A percentile compares a stretch with the other conserved stretches of the same genome.
Evolutionary conservation across 1,140 invertebrate genomes (phyloP).

Genomic region (Leptonema lineaticorne): DNA sequence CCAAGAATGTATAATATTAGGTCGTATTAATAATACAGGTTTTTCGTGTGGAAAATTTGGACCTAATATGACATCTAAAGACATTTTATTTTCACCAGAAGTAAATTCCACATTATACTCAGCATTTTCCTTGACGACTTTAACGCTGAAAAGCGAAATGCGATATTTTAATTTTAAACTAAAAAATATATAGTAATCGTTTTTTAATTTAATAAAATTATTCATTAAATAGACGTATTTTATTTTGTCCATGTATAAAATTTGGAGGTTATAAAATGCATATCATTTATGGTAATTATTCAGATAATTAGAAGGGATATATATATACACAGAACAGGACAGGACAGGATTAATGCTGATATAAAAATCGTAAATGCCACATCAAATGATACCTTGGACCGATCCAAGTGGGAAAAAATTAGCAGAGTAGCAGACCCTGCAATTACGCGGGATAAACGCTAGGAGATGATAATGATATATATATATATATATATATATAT

Average conservation of each 20-base stretch:
- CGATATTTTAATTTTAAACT: background rate
- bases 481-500: no score
- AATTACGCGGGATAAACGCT: no score
- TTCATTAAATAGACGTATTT: background rate
- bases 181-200: background rate
- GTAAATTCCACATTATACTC: constrained; percentile 72
- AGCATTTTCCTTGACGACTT: constrained; percentile 65
- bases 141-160: constrained; percentile 58
- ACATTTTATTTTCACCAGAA: constrained; percentile 62
- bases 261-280: no score
- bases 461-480: no score
- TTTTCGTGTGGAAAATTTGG: constrained; percentile 74
- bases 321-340: no score
- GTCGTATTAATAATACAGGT: constrained; percentile 67
- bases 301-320: no score
- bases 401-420: no score
- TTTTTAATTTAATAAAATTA: background rate
- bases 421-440: no score
- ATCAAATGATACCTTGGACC: no score
- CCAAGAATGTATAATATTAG: constrained; percentile 68
- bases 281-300: no score
- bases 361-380: no score
- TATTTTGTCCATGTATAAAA: background rate
- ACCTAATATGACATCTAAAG: constrained; percentile 63
- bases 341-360: no score